Base-by-base conservation (phyloP, 2,888 invertebrate genomes). In the Erynnis tages region DNA sequence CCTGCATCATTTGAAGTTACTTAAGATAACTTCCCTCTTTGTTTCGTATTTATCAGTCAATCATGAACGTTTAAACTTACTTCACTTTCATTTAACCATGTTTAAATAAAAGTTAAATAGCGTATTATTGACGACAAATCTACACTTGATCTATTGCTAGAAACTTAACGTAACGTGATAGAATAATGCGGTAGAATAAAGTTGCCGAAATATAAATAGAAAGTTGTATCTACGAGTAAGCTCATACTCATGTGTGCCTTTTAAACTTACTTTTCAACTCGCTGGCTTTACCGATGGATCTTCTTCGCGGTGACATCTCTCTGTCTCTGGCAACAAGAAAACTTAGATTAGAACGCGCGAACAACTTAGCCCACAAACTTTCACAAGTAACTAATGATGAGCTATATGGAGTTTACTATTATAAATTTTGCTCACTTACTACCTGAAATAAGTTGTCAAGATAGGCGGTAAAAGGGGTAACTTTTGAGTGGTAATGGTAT, bases 311-410 rank as follows among this genome's bases (percentile, higher is more conserved):
- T 56, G 94, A 93, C 70, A 91, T 91, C 65, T 89, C 91, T 67
- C 87, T 88, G 79, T 93, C 93, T 73, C 94, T 94, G 91, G 53
- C 79, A 89, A 79, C 76, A 78, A 84, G 70, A 71, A 77, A 82
- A 91, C 93, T 93, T 90, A 93, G 66, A 79, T 84, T 78, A 82
- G 62, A 70, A 66, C 61, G 66, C 61, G 55, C 41, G 55, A 54
- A 56, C 35, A 44, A 47, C 47, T 46, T 46, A 46, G 25, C 19
- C 1, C 10, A 38, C 25, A 29, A 52, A 44, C 30, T 40, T 46
- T 17, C 21, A 17, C 3, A 32, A 46, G 45, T 40, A 32, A 37
- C 43, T 43, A 50, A 27, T 50, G 29, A 37, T 35, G 17, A 38
- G 37, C 21, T 35, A 23, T 45, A 35, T 45, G 14, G 34, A 32